Evolutionary conservation across 64 coral and sea anemone genomes (phyloP), one percentile per base, ranked within the genome.

Genomic region (Stichodactyla helianthus): DNA sequence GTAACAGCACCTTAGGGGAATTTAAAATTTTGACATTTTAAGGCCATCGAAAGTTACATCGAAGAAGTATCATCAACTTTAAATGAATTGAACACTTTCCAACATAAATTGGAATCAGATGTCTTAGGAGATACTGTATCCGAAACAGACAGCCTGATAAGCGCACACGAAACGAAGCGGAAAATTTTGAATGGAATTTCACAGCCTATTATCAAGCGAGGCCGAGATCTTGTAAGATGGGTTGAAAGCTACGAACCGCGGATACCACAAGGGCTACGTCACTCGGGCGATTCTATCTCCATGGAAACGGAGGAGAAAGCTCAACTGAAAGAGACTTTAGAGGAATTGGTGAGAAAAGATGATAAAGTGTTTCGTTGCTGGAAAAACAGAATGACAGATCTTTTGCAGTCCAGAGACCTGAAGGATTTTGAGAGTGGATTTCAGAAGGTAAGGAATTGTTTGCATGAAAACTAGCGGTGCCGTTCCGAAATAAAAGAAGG

Each of bases 371-470:
- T 93, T 71, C 87, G 87, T 31, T 90, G 82, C 71, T 95, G 84
- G 90, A 84, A 99, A 9, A 99, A 93, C 25, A 90, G 88, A 77
- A 90, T 82, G 83, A 87, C 94, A 50, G 94, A 97, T 55, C 70
- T 93, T 61, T 87, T 93, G 31, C 94, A 97, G 91, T 93, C 84
- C n/a, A 83, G 91, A 67, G 89, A 97, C 68, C 68, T 97, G 52
- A 87, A 78, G 44, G 91, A 97, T 55, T 97, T 97, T 86, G 94
- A 97, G 74, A 83, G 85, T 80, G 94, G 91, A 52, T 97, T 93
- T 85, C 56, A 93, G 50, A 93, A 93, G 94, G 94, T 97, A 81
- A 71, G 86, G 14, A 23, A 59, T 17, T 31, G 68, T 10, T 57
- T 57, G 35, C 35, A 11, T 58, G 8, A 58, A 9, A 58, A 15